Base-by-base conservation (phyloP, 2,888 invertebrate genomes). In the Coecobrya sp. region DNA sequence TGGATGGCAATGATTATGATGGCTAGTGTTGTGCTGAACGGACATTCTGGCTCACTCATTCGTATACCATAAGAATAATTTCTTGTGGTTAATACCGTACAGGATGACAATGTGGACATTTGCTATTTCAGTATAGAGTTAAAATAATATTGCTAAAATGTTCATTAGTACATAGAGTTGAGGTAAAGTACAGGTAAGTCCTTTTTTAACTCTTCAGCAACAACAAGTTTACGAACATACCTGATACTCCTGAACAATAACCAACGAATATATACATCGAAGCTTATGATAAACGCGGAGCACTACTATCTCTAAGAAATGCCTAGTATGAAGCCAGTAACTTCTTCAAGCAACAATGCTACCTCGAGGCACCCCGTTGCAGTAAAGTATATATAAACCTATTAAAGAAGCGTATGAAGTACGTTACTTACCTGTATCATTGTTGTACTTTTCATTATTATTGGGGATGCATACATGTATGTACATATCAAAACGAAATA, bases 291-390 rank as follows among this genome's bases (percentile, higher is more conserved):
- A 49, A 45, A 1, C 7, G 49, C 7, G 62, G 8, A 59, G 62
- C 79, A 52, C 16, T 22, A 25, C 16, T 49, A 79, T 79, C 79
- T 36, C 13, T 52, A 89, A 27, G 49, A 52, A 81, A 81, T 5
- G 27, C 16, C 68, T 81, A 49, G 7, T 49, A 49, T 49, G 49
- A 89, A 87, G 79, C 79, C 62, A 79, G 62, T 25, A 76, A 87
- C 76, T 79, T 68, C 85, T 68, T 55, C 27, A 87, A 81, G 22
- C 90, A 90, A 90, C 85, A 85, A 85, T 90, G 36, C 16, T 73
- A 90, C 76, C 90, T 90, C 55, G 76, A 84, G 90, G 85, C 90
- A 90, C 76, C 90, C 90, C 76, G 76, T 90, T 59, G 73, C 42
- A 68, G 5, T 68, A 70, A 85, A 4, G 45, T 49, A 52, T 70